Base-by-base conservation (phyloP, 2,888 invertebrate species). In the Endomychus coccineus region DNA sequence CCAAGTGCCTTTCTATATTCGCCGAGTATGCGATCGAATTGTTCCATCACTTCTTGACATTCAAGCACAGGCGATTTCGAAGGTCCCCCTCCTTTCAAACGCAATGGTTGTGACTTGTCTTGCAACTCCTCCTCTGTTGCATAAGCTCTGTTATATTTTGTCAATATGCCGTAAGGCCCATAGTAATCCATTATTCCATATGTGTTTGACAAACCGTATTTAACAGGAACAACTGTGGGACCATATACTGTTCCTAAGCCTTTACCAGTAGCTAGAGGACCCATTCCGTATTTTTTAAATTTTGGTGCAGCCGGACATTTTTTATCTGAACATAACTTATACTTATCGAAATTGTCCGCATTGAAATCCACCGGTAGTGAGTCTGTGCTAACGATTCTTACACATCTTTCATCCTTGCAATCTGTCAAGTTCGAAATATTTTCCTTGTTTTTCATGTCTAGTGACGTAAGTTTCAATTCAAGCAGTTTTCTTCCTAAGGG, bases 241-340 rank as follows among this genome's bases (percentile, higher is more conserved):
- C 43, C 43, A 25, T 54, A 52, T 10, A 64, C 22, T 1, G 60
- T 57, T 13, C 66, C 66, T 29, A 64, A 42, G 16, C 59, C 57
- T 34, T 51, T 49, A 5, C 56, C 57, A 2, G 47, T 59, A 12
- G 64, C 62, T 17, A 66, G 45, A 3, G 65, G 67, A 2, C 67
- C 67, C 7, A 67, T 56, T 13, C 67, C 67, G 31, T 50, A 62
- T 28, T 64, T 57, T 42, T 61, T 62, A 39, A 67, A 67, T 35
- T 59, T 58, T 25, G 50, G 52, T 1, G 56, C 64, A 3, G 59
- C 65, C 0, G 66, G 65, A 41, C 67, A 67, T 39, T 62, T 52
- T 28, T 51, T 55, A 41, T 59, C 55, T 7, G 51, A 54, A 42
- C 65, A 66, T n/a, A n/a, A n/a, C n/a, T n/a, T n/a, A n/a, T n/a